These are phyloP conservation scores for Apamea sordens DNA, from an alignment of 2,888 invertebrate species.

Conservation along the genomic window DNA sequence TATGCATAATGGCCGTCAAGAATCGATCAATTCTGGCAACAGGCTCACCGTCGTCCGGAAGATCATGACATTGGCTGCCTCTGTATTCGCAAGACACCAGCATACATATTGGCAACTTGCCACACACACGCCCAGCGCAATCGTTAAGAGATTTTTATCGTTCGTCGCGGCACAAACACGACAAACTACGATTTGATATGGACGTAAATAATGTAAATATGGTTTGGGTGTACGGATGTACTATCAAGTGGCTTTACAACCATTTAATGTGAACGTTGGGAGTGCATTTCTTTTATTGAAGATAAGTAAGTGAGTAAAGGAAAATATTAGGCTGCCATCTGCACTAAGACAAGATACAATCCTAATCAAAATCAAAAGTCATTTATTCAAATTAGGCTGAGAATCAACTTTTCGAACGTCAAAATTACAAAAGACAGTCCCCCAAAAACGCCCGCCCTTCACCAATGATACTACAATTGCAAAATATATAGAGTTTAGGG, in stretches of 20 bases:
- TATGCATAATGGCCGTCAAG: constrained; percentile 59
- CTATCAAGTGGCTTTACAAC: constrained; percentile 2
- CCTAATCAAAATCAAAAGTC: no score
- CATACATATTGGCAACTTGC: constrained; percentile 65
- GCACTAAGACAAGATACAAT: background rate
- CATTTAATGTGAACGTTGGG: constrained; percentile 19
- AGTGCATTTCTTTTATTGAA: constrained; percentile 16
- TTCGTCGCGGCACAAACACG: constrained; percentile 54
- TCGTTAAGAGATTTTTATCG: constrained; percentile 71
- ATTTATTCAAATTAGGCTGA: no score
- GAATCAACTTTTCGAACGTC: no score
- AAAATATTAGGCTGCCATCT: background rate
- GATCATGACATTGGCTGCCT: constrained; percentile 72
- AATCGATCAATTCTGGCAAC: constrained; percentile 69
- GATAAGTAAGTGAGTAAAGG: background rate
- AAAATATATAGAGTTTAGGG: background rate
- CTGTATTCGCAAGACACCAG: constrained; percentile 61
- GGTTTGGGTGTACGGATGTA: constrained; percentile 9
- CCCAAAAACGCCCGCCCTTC: no score
- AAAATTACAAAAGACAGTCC: no score
- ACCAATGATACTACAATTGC: background rate
- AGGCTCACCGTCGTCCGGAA: constrained; percentile 61
- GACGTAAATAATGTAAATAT: constrained; percentile 64
- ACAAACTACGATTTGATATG: constrained; percentile 66
- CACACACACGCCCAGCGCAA: constrained; percentile 59